Percentiles rank a stretch among this genome's conserved stretches.
Conservation (phyloP, 2,113 vertebrate species). For the Albula glossodonta region DNA sequence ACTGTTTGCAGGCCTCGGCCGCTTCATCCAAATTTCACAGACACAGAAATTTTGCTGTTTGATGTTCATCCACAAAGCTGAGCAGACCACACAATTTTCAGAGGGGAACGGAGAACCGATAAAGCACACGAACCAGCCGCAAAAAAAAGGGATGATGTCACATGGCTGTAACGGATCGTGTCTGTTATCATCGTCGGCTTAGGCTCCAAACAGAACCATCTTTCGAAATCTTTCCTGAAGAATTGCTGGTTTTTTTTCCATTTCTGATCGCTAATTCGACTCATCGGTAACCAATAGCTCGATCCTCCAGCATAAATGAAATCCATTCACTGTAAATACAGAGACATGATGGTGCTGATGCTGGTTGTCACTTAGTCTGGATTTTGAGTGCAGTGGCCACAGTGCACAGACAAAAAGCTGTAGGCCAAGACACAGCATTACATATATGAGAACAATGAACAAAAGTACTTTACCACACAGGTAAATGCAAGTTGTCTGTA, state of each 20-base stretch:
- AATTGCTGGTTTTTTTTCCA: background rate
- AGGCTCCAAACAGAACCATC: background rate
- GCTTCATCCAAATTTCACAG: slow-evolving; percentile 66
- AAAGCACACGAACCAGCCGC: background rate
- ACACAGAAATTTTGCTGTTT: background rate
- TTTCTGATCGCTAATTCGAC: background rate
- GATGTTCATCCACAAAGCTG: background rate
- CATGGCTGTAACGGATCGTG: background rate
- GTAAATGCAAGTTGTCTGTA: too few relatives aligned
- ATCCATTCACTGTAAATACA: background rate
- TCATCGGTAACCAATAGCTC: background rate
- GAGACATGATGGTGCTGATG: background rate
- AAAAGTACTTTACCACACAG: background rate
- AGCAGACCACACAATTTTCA: background rate
- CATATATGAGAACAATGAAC: background rate
- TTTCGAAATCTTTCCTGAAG: background rate
- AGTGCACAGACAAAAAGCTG: background rate
- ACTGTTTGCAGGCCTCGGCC: slow-evolving; percentile 63
- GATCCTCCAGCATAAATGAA: background rate
- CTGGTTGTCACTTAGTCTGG: background rate
- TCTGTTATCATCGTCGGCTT: background rate
- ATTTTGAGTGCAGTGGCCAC: background rate
- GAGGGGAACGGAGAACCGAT: background rate
- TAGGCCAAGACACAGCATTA: background rate
- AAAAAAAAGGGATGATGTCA: background rate